A percentile compares a stretch with the other conserved stretches of the same genome.
Conservation (phyloP, 2,888 invertebrate genomes). For the Eilema griseolum region DNA sequence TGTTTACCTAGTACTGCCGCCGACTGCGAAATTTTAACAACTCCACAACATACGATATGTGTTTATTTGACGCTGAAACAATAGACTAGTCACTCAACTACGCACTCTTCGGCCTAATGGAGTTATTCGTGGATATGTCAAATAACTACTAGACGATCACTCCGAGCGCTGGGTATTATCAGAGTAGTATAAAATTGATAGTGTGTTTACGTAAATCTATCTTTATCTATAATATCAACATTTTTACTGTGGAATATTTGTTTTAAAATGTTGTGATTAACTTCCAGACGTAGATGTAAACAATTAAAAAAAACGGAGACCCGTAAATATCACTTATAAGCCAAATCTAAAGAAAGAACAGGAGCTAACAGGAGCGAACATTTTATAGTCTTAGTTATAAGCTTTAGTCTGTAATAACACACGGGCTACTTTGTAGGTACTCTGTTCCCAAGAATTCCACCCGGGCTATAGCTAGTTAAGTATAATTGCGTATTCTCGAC, state of each 20-base stretch:
- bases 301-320: too few species aligned
- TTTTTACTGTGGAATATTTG: neutral
- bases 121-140: conserved; percentile 43
- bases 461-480: too few species aligned
- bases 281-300: neutral
- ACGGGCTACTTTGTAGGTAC: too few species aligned
- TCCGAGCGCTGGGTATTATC: neutral
- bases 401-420: too few species aligned
- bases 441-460: too few species aligned
- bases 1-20: conserved; percentile 72
- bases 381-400: too few species aligned
- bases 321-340: too few species aligned
- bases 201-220: neutral
- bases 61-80: conserved; percentile 38
- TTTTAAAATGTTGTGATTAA: neutral
- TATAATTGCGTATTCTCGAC: too few species aligned
- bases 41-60: conserved; percentile 44
- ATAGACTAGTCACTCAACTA: conserved; percentile 36
- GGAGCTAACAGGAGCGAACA: too few species aligned
- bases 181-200: neutral
- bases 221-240: conserved; percentile 3
- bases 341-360: too few species aligned
- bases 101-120: conserved; percentile 35
- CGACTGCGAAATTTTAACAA: conserved; percentile 64
- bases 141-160: conserved; percentile 12